A percentile compares a stretch with the other conserved stretches of the same genome.
These are phyloP conservation scores for Omphaloscelis lunosa DNA, from an alignment of 2,888 invertebrate species.

Conservation along the genomic window DNA sequence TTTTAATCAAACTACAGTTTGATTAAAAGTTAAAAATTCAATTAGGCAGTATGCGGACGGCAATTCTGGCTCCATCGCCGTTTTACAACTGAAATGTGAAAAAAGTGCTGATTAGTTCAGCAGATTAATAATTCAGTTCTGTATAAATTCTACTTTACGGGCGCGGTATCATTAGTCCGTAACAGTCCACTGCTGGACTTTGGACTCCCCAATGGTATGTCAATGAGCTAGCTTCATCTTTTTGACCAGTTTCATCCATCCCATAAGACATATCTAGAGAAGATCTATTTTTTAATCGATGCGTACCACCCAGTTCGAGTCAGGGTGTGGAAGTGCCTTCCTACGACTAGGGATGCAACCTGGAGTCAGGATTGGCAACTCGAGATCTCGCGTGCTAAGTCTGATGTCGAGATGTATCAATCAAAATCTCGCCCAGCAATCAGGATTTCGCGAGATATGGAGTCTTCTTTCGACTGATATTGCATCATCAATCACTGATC, in stretches of 20 bases:
- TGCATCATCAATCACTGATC: background rate
- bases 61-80: background rate
- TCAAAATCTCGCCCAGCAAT: background rate
- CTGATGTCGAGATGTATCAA: background rate
- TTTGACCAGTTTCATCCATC: background rate
- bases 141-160: background rate
- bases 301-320: background rate
- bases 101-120: slow-evolving; percentile 32
- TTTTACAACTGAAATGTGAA: slow-evolving; percentile 16
- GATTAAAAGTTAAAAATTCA: slow-evolving; percentile 45
- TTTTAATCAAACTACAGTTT: slow-evolving; percentile 39
- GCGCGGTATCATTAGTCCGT: too few species aligned
- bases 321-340: too few species aligned
- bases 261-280: background rate
- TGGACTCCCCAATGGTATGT: background rate
- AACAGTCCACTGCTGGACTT: background rate
- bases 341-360: background rate
- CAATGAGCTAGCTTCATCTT: background rate
- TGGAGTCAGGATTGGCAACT: background rate
- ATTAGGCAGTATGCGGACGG: slow-evolving; percentile 22
- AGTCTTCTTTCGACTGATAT: too few species aligned
- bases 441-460: background rate
- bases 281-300: background rate
- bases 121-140: slow-evolving; percentile 26
- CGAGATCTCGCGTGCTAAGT: background rate